Conservation (phyloP, 2,113 vertebrate genomes). For the Mungos mungo region DNA sequence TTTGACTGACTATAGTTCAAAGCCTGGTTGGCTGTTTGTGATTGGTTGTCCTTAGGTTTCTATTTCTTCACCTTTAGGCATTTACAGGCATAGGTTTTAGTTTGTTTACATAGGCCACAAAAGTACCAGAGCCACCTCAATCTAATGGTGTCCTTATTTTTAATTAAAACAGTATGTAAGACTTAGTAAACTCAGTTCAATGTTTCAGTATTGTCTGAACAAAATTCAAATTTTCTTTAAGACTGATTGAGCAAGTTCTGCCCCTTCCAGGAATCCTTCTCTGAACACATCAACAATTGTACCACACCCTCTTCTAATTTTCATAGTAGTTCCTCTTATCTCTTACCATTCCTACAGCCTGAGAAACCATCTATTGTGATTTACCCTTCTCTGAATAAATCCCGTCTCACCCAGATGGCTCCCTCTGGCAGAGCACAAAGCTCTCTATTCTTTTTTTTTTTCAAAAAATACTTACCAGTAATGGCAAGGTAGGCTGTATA, state of each 20-base stretch:
- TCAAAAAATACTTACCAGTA: conserved; percentile 25
- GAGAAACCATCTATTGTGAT: conserved; percentile 28
- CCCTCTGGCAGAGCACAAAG: not conserved
- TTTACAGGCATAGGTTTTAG: not conserved
- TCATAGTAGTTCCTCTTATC: not conserved
- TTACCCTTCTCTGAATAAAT: not conserved
- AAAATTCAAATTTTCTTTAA: not conserved
- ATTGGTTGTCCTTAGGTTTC: not conserved
- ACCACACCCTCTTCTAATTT: conserved; percentile 44
- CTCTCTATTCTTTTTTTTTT: not conserved
- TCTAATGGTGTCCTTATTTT: not conserved
- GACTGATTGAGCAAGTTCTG: not conserved
- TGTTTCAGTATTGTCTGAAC: not conserved
- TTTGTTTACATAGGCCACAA: not conserved
- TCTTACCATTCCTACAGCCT: not conserved
- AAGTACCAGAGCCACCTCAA: not conserved
- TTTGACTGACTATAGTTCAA: not conserved
- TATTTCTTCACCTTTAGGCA: not conserved
- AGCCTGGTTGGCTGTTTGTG: not conserved
- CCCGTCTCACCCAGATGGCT: not conserved
- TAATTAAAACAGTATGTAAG: conserved; percentile 2
- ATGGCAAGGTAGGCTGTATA: not conserved
- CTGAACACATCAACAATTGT: not conserved
- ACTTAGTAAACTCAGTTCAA: not conserved
- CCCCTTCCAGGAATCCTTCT: conserved; percentile 31